phyloP scores from a whole-genome alignment of 2,113 vertebrate species.

The Chiloscyllium plagiosum region DNA sequence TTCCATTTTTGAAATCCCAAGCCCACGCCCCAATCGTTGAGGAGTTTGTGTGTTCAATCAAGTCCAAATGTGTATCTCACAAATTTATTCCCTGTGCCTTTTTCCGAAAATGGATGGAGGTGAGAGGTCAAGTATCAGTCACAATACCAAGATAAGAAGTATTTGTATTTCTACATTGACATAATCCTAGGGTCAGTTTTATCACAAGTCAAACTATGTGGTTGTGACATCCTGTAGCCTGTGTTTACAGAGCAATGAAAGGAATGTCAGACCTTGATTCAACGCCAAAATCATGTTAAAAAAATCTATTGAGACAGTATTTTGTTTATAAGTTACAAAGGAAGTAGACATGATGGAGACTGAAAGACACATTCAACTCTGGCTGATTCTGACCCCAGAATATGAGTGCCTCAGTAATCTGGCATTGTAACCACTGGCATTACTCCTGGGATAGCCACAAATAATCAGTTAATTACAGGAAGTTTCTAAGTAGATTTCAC shows the following conservation, averaged over 20 bases:
- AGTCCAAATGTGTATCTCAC: not conserved
- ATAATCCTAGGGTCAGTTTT: slow-evolving; percentile 35
- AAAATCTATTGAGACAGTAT: slow-evolving; percentile 31
- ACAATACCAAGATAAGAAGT: slow-evolving; percentile 23
- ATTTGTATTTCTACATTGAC: slow-evolving; percentile 34
- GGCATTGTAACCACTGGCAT: not conserved
- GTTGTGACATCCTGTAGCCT: not conserved
- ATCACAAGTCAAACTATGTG: slow-evolving; percentile 37
- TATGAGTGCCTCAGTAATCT: not conserved
- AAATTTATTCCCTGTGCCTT: not conserved
- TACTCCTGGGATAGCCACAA: not conserved
- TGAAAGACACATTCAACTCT: slow-evolving; percentile 36
- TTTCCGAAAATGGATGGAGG: not conserved
- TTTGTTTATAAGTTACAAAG: slow-evolving; percentile 33
- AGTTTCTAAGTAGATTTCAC: not conserved
- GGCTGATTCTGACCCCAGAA: not conserved
- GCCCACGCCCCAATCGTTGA: not conserved
- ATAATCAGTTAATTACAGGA: slow-evolving; percentile 22
- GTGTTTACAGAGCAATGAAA: slow-evolving; percentile 29
- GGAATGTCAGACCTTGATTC: slow-evolving; percentile 35
- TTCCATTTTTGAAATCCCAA: not conserved
- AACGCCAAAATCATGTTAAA: slow-evolving; percentile 35
- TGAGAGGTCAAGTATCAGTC: slow-evolving; percentile 38
- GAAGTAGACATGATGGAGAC: slow-evolving; percentile 35
- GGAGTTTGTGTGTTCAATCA: not conserved